Evolutionary conservation across 2,888 invertebrate species (phyloP).

Genomic region (Disparrhopalites patrizii): DNA sequence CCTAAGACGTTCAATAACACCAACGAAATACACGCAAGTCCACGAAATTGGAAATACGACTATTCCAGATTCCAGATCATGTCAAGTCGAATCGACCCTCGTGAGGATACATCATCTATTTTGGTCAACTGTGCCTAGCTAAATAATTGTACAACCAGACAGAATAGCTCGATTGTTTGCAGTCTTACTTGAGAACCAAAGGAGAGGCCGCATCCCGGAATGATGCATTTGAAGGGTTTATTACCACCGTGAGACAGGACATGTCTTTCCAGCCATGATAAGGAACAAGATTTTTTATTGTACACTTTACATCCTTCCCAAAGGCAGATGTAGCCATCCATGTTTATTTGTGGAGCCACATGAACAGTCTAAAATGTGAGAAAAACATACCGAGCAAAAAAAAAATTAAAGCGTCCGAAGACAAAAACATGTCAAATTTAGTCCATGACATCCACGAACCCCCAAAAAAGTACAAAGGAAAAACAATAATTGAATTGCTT

Average conservation of each 20-base stretch:
- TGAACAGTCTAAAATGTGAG: slow-evolving; percentile 65
- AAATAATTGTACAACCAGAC: too few relatives aligned
- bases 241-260: slow-evolving; percentile 85
- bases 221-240: slow-evolving; percentile 92
- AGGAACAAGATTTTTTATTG: slow-evolving; percentile 83
- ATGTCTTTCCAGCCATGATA: slow-evolving; percentile 90
- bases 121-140: too few relatives aligned
- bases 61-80: too few relatives aligned
- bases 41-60: too few relatives aligned
- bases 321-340: slow-evolving; percentile 78
- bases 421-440: not conserved
- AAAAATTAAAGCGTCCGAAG: not conserved
- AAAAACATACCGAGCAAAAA: slow-evolving; percentile 4
- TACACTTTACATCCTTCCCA: slow-evolving; percentile 95
- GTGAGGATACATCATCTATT: too few relatives aligned
- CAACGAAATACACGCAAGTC: too few relatives aligned
- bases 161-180: too few relatives aligned
- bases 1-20: too few relatives aligned
- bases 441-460: not conserved
- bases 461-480: not conserved
- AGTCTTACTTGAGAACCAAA: slow-evolving; percentile 54
- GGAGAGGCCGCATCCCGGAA: slow-evolving; percentile 76
- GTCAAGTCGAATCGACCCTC: too few relatives aligned
- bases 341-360: slow-evolving; percentile 75
- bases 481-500: not conserved